A percentile compares a stretch with the other conserved stretches of the same genome.
phyloP scores from a whole-genome alignment of 2,797 vertebrate genomes.

The Prionace glauca region DNA sequence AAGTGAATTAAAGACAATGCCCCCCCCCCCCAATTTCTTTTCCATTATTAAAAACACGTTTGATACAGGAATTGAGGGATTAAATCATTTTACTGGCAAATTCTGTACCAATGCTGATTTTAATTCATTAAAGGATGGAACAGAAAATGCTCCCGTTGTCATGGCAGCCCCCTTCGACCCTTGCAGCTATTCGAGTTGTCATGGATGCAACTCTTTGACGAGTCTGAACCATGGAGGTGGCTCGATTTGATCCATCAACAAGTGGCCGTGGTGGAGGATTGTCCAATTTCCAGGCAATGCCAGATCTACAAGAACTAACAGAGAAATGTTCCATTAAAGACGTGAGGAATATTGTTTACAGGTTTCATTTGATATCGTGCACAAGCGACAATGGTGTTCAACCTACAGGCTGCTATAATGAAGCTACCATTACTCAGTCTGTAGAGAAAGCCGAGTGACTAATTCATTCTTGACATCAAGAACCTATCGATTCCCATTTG shows the following conservation, averaged over 20 bases:
- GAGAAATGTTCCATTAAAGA: background rate
- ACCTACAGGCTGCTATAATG: background rate
- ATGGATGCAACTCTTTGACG: slow-evolving; percentile 66
- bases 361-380: background rate
- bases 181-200: slow-evolving; percentile 74
- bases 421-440: background rate
- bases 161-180: slow-evolving; percentile 76
- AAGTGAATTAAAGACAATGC: background rate
- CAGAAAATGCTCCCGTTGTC: slow-evolving; percentile 75
- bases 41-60: background rate
- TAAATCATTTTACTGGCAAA: background rate
- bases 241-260: slow-evolving; percentile 56
- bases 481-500: background rate
- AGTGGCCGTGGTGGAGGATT: slow-evolving; percentile 77
- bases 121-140: slow-evolving; percentile 64
- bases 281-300: slow-evolving; percentile 66
- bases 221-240: slow-evolving; percentile 56
- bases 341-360: background rate
- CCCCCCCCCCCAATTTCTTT: background rate
- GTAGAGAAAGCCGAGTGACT: background rate
- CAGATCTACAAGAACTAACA: slow-evolving; percentile 47
- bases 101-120: slow-evolving; percentile 12
- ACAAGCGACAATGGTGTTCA: background rate
- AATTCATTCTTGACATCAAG: background rate
- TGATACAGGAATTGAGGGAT: background rate